Percentiles rank a stretch among this genome's conserved stretches.
Conservation (phyloP, 2,797 vertebrate genomes). For the Ispidina lecontei region DNA sequence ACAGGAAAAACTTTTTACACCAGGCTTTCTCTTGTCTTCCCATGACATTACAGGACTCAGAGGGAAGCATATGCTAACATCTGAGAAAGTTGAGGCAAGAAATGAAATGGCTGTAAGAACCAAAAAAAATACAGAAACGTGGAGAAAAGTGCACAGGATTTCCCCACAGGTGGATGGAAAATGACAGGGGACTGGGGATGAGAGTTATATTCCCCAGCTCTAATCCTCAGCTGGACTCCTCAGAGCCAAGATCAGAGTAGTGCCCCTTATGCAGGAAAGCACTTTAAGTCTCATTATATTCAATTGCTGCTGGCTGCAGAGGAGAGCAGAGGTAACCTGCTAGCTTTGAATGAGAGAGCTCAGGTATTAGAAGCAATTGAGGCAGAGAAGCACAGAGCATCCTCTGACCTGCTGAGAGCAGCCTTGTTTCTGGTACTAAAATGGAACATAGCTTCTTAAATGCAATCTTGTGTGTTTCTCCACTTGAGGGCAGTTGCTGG, state of each 20-base stretch:
- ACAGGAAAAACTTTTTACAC: not conserved
- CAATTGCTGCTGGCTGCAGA: not conserved
- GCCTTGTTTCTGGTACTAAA: not conserved
- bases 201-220: not conserved
- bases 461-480: not conserved
- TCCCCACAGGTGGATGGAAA: not conserved
- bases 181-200: not conserved
- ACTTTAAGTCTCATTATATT: not conserved
- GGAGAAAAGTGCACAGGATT: not conserved
- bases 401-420: not conserved
- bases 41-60: fast-evolving
- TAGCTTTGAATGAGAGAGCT: not conserved
- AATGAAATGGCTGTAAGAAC: not conserved
- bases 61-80: not conserved
- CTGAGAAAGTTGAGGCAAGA: not conserved
- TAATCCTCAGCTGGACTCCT: not conserved
- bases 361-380: not conserved
- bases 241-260: not conserved
- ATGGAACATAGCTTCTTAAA: not conserved
- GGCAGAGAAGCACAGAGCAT: not conserved
- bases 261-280: not conserved
- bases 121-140: fast-evolving
- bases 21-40: not conserved
- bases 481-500: not conserved
- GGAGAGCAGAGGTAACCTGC: not conserved